These are phyloP conservation scores for Lontra canadensis DNA, from an alignment of 2,113 vertebrate genomes.

Conservation along the genomic window DNA sequence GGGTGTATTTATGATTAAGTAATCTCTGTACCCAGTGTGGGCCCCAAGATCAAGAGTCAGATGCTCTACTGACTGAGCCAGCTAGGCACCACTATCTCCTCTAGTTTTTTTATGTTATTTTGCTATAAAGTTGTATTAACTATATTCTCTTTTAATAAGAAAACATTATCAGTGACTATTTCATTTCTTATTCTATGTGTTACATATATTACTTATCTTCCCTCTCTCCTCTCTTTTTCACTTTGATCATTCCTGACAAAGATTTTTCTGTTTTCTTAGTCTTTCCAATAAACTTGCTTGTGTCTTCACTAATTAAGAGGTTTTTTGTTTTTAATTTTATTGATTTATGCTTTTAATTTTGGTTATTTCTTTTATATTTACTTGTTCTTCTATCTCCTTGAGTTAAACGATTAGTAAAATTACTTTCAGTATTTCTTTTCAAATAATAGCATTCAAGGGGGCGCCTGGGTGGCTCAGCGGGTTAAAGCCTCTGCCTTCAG, in stretches of 20 bases:
- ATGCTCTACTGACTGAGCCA: not conserved
- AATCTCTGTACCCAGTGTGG: not conserved
- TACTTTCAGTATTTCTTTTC: constrained; percentile 17
- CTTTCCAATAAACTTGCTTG: not conserved
- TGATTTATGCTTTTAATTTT: not conserved
- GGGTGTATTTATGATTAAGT: not conserved
- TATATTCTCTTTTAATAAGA: constrained; percentile 4
- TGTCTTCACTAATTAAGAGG: not conserved
- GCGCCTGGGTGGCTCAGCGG: no score
- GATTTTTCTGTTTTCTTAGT: not conserved
- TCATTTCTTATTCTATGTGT: not conserved
- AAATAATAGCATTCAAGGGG: constrained; percentile 8
- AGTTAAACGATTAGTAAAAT: constrained; percentile 10
- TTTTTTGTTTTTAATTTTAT: constrained; percentile 2
- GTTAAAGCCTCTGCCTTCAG: no score
- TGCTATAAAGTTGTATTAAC: not conserved
- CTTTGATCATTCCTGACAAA: not conserved
- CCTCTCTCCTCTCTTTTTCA: not conserved
- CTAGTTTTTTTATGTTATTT: not conserved
- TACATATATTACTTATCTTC: not conserved
- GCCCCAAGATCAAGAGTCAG: not conserved
- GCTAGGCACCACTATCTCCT: not conserved
- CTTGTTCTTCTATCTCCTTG: not conserved
- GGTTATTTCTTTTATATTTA: constrained; percentile 13
- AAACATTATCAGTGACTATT: not conserved